Evolutionary conservation across 2,113 vertebrate species (phyloP).

Genomic region (Varanus komodoensis): DNA sequence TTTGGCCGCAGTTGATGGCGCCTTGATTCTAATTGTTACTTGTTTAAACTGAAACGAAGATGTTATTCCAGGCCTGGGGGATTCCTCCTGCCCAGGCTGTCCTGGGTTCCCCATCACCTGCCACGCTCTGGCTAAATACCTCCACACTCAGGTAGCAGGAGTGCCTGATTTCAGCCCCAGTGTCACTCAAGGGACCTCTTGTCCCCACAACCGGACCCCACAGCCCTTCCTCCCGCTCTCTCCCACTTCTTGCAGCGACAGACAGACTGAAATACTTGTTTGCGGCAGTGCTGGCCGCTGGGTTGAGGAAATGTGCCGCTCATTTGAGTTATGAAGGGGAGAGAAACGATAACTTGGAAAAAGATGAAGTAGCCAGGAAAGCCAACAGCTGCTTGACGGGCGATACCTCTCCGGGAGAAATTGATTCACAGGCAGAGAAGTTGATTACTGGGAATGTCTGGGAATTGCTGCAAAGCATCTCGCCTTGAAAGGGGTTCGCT

Average conservation of each 20-base stretch:
- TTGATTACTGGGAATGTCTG: background rate
- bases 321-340: background rate
- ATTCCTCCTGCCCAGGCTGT: no score
- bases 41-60: no score
- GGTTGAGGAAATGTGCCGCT: background rate
- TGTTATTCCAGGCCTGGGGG: no score
- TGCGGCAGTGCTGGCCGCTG: conserved; percentile 44
- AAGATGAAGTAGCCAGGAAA: background rate
- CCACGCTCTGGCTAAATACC: no score
- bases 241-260: background rate
- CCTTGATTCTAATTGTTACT: no score
- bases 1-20: no score
- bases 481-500: background rate
- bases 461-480: background rate
- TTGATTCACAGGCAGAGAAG: background rate
- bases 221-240: no score
- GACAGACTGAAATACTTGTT: background rate
- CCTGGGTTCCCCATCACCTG: no score
- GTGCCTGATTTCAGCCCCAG: no score
- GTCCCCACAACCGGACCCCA: no score
- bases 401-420: background rate
- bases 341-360: background rate
- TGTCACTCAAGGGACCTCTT: no score
- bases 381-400: background rate
- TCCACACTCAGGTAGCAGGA: no score